Evolutionary conservation across 2,797 vertebrate genomes (phyloP).

Genomic region (Glossophaga mutica): DNA sequence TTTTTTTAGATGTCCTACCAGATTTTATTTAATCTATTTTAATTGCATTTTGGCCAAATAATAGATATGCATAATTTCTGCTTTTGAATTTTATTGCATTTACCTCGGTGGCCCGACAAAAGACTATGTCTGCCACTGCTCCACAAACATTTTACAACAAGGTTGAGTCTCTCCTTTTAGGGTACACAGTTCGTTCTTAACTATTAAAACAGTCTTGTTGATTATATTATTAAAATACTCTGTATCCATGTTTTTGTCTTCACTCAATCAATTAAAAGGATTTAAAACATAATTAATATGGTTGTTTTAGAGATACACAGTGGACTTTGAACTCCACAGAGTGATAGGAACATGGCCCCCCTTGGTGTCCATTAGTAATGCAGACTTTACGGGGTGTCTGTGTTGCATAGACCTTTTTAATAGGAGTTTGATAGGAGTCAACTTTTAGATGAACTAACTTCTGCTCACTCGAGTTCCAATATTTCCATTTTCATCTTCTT

Average conservation of each 20-base stretch:
- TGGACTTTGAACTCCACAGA: neutral
- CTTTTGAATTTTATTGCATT: neutral
- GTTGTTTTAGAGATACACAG: neutral
- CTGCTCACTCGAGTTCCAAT: neutral
- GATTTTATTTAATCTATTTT: constrained; percentile 2
- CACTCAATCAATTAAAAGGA: neutral
- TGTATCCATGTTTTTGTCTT: neutral
- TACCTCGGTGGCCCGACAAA: neutral
- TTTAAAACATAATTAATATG: neutral
- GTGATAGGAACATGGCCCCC: neutral
- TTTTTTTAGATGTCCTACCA: neutral
- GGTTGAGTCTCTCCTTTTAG: neutral
- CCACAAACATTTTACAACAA: neutral
- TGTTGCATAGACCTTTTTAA: neutral
- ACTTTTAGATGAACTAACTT: neutral
- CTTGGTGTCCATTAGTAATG: neutral
- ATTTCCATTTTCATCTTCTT: neutral
- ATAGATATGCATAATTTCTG: neutral
- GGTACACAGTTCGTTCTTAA: neutral
- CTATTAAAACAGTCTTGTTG: neutral
- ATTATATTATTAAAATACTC: neutral
- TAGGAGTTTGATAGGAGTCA: neutral
- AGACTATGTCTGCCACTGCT: neutral
- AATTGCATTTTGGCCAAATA: neutral
- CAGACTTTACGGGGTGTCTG: neutral